phyloP scores from a whole-genome alignment of 2,797 vertebrate species.

The Cygnus olor region DNA sequence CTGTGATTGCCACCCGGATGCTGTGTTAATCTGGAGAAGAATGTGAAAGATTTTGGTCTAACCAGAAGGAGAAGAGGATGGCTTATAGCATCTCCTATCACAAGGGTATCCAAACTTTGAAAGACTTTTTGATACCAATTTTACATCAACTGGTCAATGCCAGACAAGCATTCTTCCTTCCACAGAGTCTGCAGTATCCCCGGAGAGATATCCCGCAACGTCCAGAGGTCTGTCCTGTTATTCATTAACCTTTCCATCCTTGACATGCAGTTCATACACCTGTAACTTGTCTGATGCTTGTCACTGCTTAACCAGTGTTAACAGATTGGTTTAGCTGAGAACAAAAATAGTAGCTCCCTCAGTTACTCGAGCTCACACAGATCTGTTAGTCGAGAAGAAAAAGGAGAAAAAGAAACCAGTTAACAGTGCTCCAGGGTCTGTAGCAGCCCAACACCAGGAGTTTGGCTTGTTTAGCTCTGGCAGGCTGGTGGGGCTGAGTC shows the following conservation, averaged over 20 bases:
- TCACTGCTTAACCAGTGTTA: conserved; percentile 22
- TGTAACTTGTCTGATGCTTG: background rate
- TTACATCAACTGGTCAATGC: background rate
- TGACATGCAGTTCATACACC: conserved; percentile 27
- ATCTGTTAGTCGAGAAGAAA: background rate
- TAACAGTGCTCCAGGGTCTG: background rate
- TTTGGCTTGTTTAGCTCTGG: background rate
- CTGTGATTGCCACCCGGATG: background rate
- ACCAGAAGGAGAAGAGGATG: background rate
- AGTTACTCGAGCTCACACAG: background rate
- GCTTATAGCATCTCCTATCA: background rate
- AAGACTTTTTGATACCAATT: background rate
- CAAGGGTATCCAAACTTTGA: background rate
- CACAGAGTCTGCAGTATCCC: background rate
- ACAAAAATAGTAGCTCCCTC: background rate
- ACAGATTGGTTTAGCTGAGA: background rate
- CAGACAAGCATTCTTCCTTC: background rate
- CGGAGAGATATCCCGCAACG: background rate
- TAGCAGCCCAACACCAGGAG: background rate
- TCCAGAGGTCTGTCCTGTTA: conserved; percentile 34
- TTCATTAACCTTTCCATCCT: conserved; percentile 53
- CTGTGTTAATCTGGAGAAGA: background rate
- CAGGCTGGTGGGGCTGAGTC: background rate
- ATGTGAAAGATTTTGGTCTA: background rate
- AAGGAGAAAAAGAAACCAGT: background rate